Evolutionary conservation across 2,113 vertebrate species (phyloP).

Genomic region (Menura novaehollandiae): DNA sequence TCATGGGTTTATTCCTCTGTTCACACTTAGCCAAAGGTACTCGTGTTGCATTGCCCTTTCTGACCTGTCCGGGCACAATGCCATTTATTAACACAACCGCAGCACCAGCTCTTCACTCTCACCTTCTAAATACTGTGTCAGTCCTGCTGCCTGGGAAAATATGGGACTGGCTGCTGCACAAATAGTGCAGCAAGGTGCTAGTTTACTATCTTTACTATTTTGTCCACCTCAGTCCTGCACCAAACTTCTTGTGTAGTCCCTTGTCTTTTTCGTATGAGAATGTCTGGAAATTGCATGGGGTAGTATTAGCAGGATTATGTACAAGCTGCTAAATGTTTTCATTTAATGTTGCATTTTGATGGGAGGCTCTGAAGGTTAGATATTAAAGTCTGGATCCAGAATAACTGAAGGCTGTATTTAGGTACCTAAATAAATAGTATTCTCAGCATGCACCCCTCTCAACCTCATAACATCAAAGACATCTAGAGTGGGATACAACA

Average conservation of each 20-base stretch:
- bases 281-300: not conserved
- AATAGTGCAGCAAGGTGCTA: not conserved
- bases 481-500: not conserved
- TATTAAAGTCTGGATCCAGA: not conserved
- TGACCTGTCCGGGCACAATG: not conserved
- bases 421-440: not conserved
- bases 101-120: not conserved
- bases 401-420: not conserved
- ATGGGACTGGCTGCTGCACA: not conserved
- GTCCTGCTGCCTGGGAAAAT: not conserved
- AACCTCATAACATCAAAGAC: not conserved
- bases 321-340: not conserved
- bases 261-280: not conserved
- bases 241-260: not conserved
- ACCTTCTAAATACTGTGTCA: not conserved
- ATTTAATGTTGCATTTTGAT: not conserved
- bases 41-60: not conserved
- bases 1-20: not conserved
- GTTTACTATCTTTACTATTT: not conserved
- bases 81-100: not conserved
- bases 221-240: not conserved
- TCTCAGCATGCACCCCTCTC: not conserved
- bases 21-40: not conserved
- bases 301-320: not conserved
- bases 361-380: not conserved